Evolutionary conservation across 1,140 invertebrate species (phyloP), one percentile per base, ranked within the genome.

Genomic region (Sipha flava): DNA sequence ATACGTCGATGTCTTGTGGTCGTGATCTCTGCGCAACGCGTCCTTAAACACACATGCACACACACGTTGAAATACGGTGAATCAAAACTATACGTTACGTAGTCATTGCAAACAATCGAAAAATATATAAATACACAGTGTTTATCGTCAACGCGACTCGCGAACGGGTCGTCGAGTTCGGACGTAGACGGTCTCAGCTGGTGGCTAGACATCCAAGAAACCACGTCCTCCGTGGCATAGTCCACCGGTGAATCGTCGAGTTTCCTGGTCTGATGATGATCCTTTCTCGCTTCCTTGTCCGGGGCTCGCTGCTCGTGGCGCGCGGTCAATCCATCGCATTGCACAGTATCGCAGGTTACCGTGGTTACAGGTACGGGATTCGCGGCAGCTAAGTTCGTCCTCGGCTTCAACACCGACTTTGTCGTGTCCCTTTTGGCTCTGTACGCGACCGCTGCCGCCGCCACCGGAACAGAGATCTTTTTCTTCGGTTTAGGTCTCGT

Each of bases 191-290:
- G 34, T 29, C 73, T 77, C 14, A n/a, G n/a, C n/a, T 57, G 73
- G 26, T 77, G 73, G 59, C 49, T 77, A 0, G 73, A 77, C 73
- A 77, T 77, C 73, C 73, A 77, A 1, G 73, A 77, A n/a, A 77
- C 52, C 1, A 77, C 49, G 4, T 77, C 73, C 23, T 57, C 73
- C 26, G 26, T 43, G 6, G 2, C 21, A 10, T 43, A 26, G 40
- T 77, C 73, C 12, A 59, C 73, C n/a, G 73, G 52, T 2, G 52
- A 77, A 29, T 16, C 21, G 0, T 59, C 49, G 0, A 16, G 47
- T 37, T 54, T 73, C 4, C 26, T 37, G 6, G 45, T n/a, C n/a
- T n/a, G n/a, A n/a, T n/a, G 16, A n/a, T 29, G 26, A 0, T n/a
- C 43, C n/a, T 10, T 49, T 10, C 9, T 72, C 6, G 9, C 21